Conservation (phyloP, 2,888 invertebrate genomes). For the Drosophila acutilabella region DNA sequence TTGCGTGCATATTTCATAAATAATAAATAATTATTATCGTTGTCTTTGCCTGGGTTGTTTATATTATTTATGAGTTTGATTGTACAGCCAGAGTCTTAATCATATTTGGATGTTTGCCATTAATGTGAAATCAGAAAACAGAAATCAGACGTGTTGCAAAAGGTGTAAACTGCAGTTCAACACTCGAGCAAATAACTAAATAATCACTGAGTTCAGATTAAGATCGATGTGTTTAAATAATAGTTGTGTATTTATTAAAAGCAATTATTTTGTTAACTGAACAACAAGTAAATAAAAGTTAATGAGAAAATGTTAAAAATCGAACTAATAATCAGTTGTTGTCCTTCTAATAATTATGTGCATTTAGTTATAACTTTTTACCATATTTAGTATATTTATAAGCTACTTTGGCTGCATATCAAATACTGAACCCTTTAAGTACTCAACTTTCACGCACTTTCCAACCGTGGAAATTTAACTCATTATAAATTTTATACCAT, state of each 20-base stretch:
- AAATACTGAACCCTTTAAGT: neutral
- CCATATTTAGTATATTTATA: too few species aligned
- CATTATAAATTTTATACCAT: conserved; percentile 27
- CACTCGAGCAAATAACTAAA: conserved; percentile 11
- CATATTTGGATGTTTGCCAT: conserved; percentile 57
- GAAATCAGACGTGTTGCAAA: conserved; percentile 5
- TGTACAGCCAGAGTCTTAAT: conserved; percentile 55
- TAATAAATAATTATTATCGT: conserved; percentile 76
- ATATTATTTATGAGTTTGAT: conserved; percentile 72
- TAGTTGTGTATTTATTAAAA: neutral
- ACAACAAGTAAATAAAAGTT: too few species aligned
- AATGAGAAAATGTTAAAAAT: too few species aligned
- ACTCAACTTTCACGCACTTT: conserved; percentile 26
- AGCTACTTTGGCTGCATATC: too few species aligned
- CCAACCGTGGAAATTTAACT: conserved; percentile 15
- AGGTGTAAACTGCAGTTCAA: conserved; percentile 19
- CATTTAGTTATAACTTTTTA: too few species aligned
- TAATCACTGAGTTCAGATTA: conserved; percentile 8
- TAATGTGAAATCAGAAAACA: conserved; percentile 30
- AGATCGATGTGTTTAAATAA: conserved; percentile 33
- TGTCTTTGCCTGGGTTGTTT: conserved; percentile 55
- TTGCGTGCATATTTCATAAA: conserved; percentile 79
- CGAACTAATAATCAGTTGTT: too few species aligned
- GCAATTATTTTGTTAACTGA: too few species aligned
- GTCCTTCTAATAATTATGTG: too few species aligned